These are phyloP conservation scores for Monochamus alternatus DNA, from an alignment of 2,888 invertebrate species.

Conservation along the genomic window DNA sequence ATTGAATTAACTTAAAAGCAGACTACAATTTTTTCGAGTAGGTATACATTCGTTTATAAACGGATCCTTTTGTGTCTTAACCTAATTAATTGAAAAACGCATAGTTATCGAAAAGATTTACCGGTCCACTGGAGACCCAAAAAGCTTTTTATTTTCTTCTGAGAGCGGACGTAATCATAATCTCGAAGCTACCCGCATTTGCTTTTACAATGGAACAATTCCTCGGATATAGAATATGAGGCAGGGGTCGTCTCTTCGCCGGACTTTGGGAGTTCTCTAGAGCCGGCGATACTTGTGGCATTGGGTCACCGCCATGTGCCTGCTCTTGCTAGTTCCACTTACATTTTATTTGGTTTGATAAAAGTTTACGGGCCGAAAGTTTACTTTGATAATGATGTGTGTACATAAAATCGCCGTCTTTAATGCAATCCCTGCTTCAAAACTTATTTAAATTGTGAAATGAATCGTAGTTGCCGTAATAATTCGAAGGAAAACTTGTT, in stretches of 20 bases:
- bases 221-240: constrained; percentile 25
- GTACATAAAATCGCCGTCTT: constrained; percentile 38
- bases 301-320: constrained; percentile 43
- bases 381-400: constrained; percentile 61
- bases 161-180: constrained; percentile 40
- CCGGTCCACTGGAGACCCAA: constrained; percentile 19
- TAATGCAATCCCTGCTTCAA: constrained; percentile 24
- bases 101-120: constrained; percentile 19
- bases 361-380: constrained; percentile 61
- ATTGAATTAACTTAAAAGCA: too few relatives aligned
- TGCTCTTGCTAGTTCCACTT: constrained; percentile 60
- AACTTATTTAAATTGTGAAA: background rate
- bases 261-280: constrained; percentile 29
- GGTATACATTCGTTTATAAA: background rate
- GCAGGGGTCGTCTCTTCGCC: constrained; percentile 23
- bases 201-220: constrained; percentile 38
- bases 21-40: background rate
- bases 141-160: constrained; percentile 30
- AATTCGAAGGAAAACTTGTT: too few relatives aligned
- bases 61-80: background rate
- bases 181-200: constrained; percentile 48
- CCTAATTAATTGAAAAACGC: constrained; percentile 21
- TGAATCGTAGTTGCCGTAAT: background rate
- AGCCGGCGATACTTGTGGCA: constrained; percentile 37
- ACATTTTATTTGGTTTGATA: constrained; percentile 63